These are phyloP conservation scores for human DNA, from an alignment of 2,113 vertebrate genomes.

Conservation along the genomic window GRCh38 chr20:50611001-50611500, in stretches of 20 bases:
- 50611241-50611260: background rate
- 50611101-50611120: rapidly evolving
- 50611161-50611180: constrained; percentile 78
- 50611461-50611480: background rate
- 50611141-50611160: background rate
- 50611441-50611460: background rate
- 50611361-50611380: rapidly evolving
- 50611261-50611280: background rate
- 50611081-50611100: background rate
- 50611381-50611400: background rate
- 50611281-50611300: background rate
- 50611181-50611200: constrained; percentile 98
- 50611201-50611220: constrained; percentile 87
- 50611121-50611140: rapidly evolving
- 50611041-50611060: background rate
- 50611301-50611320: background rate
- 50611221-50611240: background rate
- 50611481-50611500: background rate
- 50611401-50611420: rapidly evolving
- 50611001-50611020: background rate
- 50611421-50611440: background rate
- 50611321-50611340: background rate
- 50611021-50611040: background rate
- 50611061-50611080: background rate
- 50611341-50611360: background rate